Base-by-base conservation (phyloP, 2,113 vertebrate genomes). In the Prunella fulvescens region DNA sequence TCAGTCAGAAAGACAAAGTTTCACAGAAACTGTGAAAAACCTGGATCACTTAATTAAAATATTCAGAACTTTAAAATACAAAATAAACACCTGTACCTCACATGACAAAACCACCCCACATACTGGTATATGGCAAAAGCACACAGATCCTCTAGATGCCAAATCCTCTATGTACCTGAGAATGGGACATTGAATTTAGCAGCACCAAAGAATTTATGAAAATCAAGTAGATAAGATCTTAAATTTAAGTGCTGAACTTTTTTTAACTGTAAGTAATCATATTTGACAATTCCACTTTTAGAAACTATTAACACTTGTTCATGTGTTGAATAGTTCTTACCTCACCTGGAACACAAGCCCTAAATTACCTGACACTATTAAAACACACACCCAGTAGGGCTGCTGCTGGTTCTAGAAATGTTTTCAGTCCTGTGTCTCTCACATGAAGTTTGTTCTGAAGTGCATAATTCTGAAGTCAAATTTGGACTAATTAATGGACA, bases 51-150 rank as follows among this genome's bases (percentile, higher is more conserved):
- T 73, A n/a, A 45, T 28, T 22, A 19, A 89, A 83, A 54, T 26
- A 77, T 19, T 58, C 12, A 71, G 64, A 57, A 45, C 4, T 48
- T 60, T 23, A 39, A 76, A 76, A 50, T 9, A 45, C 9, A 42
- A 86, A 84, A 40, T 28, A 54, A 66, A 48, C 7, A 29, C 1
- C 1, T 22, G 4, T 24, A 64, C 4, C 2, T 86, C 14, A 40
- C 11, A 17, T 8, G 20, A 65, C 24, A 74, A 15, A 53, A 54
- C 0, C 0, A 12, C 6, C 9, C 7, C 31, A 24, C 15, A 8
- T 1, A 1, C 12, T 29, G 22, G 28, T 70, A 74, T 7, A 3
- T 19, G 33, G 8, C 12, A 56, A 58, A 91, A 81, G 18, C 28
- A 78, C 9, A 2, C n/a, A 58, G 31, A 67, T 67, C 33, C 3